Evolutionary conservation across 2,797 vertebrate genomes (phyloP).

Genomic region (Hydrocynus forskahlii): DNA sequence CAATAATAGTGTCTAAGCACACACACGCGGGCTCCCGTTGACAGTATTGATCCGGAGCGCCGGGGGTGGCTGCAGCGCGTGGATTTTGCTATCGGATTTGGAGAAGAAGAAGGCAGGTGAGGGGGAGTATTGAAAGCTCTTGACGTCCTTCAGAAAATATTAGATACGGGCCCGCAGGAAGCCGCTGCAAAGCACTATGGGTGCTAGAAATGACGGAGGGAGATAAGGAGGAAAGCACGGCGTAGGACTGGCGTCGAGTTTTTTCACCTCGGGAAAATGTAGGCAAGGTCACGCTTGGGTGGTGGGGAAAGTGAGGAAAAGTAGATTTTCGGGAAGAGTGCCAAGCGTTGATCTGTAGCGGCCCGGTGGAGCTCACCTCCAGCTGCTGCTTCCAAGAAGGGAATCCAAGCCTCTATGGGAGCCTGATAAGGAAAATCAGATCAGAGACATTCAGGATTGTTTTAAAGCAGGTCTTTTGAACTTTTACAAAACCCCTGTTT

Average conservation of each 20-base stretch:
- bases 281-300: slow-evolving; percentile 46
- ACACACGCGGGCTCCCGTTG: slow-evolving; percentile 54
- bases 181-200: slow-evolving; percentile 51
- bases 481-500: neutral
- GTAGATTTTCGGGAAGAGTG: slow-evolving; percentile 36
- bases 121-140: slow-evolving; percentile 56
- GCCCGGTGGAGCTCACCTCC: slow-evolving; percentile 12
- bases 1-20: slow-evolving; percentile 59
- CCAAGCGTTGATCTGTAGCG: slow-evolving; percentile 27
- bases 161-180: slow-evolving; percentile 51
- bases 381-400: slow-evolving; percentile 18
- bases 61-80: slow-evolving; percentile 50
- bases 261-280: slow-evolving; percentile 52
- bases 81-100: slow-evolving; percentile 59
- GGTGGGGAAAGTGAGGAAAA: slow-evolving; percentile 33
- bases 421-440: slow-evolving; percentile 7
- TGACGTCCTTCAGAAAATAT: slow-evolving; percentile 58
- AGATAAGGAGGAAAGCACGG: slow-evolving; percentile 55
- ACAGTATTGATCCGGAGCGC: slow-evolving; percentile 57
- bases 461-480: neutral
- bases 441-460: neutral
- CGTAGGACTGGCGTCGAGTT: slow-evolving; percentile 31
- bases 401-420: neutral
- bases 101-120: slow-evolving; percentile 49
- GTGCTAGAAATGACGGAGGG: slow-evolving; percentile 53